A percentile compares a stretch with the other conserved stretches of the same genome.
phyloP scores from a whole-genome alignment of 1,140 invertebrate genomes.

The Cotesia chilonis region DNA sequence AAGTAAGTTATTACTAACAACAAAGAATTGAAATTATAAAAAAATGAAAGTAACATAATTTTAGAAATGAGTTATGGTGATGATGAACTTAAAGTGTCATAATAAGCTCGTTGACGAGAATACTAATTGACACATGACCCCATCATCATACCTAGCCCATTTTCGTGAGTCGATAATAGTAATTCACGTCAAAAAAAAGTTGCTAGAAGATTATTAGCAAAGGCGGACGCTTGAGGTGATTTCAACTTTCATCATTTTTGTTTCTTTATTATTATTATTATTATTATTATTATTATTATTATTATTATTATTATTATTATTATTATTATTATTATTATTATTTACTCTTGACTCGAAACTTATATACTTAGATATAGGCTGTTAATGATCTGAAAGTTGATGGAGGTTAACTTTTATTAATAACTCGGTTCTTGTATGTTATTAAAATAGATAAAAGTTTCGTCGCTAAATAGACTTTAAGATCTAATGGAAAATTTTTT shows the following conservation, averaged over 20 bases:
- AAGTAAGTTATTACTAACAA: no score
- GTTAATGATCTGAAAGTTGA: neutral
- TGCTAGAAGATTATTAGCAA: neutral
- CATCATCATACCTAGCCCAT: conserved; percentile 42
- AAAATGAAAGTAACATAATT: no score
- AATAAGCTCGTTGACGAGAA: conserved; percentile 31
- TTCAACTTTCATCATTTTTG: conserved; percentile 1
- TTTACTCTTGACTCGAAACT: conserved; percentile 1
- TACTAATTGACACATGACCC: conserved; percentile 43
- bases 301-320: no score
- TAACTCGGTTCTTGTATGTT: no score
- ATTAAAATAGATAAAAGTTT: no score
- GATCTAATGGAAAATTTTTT: neutral
- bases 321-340: neutral
- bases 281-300: no score
- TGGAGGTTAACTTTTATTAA: neutral
- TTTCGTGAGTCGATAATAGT: conserved; percentile 40
- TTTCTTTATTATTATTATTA: no score
- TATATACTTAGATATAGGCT: no score
- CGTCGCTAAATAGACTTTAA: neutral
- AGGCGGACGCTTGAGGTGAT: neutral
- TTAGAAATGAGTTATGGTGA: neutral
- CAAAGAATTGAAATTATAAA: no score
- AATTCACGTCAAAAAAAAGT: conserved; percentile 10
- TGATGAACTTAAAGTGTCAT: conserved; percentile 4